Evolutionary conservation across 2,113 vertebrate species (phyloP), one percentile per base, ranked within the genome.

Genomic region (Patagioenas fasciata): DNA sequence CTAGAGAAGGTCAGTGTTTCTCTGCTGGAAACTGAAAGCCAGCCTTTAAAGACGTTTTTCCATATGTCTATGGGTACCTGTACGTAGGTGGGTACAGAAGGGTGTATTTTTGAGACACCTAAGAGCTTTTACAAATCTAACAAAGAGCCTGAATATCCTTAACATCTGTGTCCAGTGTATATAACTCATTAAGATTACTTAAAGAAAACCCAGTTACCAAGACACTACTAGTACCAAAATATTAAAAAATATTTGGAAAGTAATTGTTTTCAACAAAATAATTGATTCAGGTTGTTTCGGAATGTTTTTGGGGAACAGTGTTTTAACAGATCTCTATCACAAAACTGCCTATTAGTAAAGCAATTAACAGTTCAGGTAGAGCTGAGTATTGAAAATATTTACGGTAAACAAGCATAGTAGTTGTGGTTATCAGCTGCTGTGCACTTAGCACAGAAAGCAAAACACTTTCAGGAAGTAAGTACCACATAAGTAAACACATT

Each of bases 401-500:
- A 21, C 0, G 15, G 36, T 42, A 71, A 82, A 38, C 8, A 79
- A 86, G 48, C 0, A 0, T 21, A 81, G 28, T 36, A n/a, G 20
- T 88, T 57, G 44, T 21, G 31, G 36, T 86, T 62, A 66, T 57
- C 85, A 81, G 36, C 70, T 85, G 47, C 56, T 88, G 51, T 16
- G 7, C 42, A 15, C 60, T 84, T 28, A 47, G 70, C 28, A 58
- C 3, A 54, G 24, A 56, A 87, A 81, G 48, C 65, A 75, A 51
- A 25, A 38, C 26, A 29, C 53, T 84, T 73, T 74, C 42, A 24
- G 73, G 56, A 42, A 80, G 51, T 74, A 62, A 36, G 34, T 54
- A 71, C 47, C 1, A 5, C 3, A 0, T 23, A 48, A 87, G 53
- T 13, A 56, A 79, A 82, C 13, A 64, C 16, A n/a, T 9, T 67